Percentiles rank a stretch among this genome's conserved stretches.
These are phyloP conservation scores for Caligus rogercresseyi DNA, from an alignment of 1,140 invertebrate species.

Conservation along the genomic window DNA sequence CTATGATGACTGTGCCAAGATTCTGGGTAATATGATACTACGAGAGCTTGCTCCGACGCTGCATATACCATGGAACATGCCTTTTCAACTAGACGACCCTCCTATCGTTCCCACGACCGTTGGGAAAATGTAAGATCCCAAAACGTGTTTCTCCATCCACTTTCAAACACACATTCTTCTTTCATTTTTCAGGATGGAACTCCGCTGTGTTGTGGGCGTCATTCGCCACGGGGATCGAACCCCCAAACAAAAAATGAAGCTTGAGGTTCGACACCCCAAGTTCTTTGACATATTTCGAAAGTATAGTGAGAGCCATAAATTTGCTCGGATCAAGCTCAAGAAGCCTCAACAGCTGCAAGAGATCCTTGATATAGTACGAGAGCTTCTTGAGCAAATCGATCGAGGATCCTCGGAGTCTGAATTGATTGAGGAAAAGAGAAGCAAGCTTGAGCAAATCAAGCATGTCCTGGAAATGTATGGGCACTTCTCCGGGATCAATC, in stretches of 20 bases:
- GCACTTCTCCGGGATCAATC: constrained; percentile 98
- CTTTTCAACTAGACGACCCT: constrained; percentile 91
- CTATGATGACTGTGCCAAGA: constrained; percentile 98
- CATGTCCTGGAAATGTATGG: constrained; percentile 98
- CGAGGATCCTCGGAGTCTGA: constrained; percentile 64
- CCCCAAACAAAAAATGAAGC: constrained; percentile 99
- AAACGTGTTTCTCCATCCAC: too few relatives aligned
- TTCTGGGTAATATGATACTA: constrained; percentile 83
- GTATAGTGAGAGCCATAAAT: constrained; percentile 73
- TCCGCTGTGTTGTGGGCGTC: constrained; percentile 92
- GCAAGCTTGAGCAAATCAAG: constrained; percentile 92
- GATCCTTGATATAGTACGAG: constrained; percentile 82
- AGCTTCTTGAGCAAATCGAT: constrained; percentile 67
- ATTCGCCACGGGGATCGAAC: constrained; percentile 96
- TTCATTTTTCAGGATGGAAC: constrained; percentile 72
- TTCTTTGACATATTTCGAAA: constrained; percentile 98
- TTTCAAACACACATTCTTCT: too few relatives aligned
- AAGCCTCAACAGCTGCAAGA: constrained; percentile 92
- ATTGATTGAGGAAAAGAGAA: constrained; percentile 77
- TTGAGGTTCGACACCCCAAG: constrained; percentile 94
- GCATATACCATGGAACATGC: constrained; percentile 89
- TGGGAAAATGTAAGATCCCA: constrained; percentile 73
- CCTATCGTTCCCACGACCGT: constrained; percentile 97
- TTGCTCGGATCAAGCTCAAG: constrained; percentile 92
- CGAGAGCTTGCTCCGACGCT: constrained; percentile 78